Percentiles rank a stretch among this genome's conserved stretches.
These are phyloP conservation scores for Drosophila mimica DNA, from an alignment of 2,888 invertebrate species.

Conservation along the genomic window DNA sequence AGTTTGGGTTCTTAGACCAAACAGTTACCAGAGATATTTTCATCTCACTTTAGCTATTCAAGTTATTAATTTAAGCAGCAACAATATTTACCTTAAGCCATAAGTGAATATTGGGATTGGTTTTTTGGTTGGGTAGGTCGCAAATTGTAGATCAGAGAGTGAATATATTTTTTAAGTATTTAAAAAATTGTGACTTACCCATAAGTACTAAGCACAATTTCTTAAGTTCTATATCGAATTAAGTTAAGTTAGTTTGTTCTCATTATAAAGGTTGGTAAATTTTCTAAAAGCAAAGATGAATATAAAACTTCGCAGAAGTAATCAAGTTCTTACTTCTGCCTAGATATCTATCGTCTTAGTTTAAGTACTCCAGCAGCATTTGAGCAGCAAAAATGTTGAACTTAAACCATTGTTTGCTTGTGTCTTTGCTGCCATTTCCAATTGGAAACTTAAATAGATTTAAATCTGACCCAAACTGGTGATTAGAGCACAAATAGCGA, in stretches of 20 bases:
- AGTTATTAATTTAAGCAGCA: background rate
- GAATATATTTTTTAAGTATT: no score
- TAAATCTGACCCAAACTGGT: background rate
- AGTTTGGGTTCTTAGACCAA: background rate
- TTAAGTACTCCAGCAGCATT: background rate
- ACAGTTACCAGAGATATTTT: background rate
- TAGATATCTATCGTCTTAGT: background rate
- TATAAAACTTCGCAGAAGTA: background rate
- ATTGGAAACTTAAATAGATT: background rate
- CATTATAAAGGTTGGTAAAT: no score
- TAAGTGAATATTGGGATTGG: no score
- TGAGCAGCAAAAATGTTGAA: background rate
- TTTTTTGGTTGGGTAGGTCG: no score
- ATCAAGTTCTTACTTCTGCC: background rate
- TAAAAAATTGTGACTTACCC: no score
- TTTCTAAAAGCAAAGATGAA: no score
- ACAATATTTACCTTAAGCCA: background rate
- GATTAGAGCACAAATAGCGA: background rate
- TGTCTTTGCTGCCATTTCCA: background rate
- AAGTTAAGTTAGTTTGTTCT: background rate
- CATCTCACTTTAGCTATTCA: background rate
- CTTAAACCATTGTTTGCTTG: background rate
- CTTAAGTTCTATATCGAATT: background rate
- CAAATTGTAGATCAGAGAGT: no score
- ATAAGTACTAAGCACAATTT: no score